Evolutionary conservation across 1,140 invertebrate species (phyloP), one percentile per base, ranked within the genome.

Genomic region (Xylocopa sonorina): DNA sequence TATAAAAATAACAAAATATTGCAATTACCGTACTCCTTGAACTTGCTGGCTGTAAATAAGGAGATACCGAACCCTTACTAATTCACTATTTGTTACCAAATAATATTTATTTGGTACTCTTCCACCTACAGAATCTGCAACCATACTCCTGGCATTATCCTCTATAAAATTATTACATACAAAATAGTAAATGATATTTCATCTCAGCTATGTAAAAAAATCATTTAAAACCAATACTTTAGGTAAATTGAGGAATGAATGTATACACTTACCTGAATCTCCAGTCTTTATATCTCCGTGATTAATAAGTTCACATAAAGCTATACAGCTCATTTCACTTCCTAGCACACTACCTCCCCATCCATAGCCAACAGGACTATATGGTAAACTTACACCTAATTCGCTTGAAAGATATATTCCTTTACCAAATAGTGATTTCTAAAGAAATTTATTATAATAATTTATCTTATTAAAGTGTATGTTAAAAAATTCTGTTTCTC

Each of bases 351-450:
- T 97, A 38, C 95, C 94, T 12, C 95, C 95, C 96, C 97, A 97
- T 14, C 95, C 95, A 80, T 95, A 94, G 0, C 96, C 95, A 60
- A 94, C 93, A 21, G 95, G 96, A 89, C 96, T 96, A 85, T 95
- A 96, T 14, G 94, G 93, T 64, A 97, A 89, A 88, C 95, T 95
- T 29, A 96, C 93, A 80, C 94, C 94, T 88, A 97, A 91, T 91
- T 97, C 96, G 86, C 94, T 94, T 3, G 96, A 96, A 57, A 97
- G 90, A 89, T 97, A 97, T 78, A 96, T 95, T 51, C 96, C 96
- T 90, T 95, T 95, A 14, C 96, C 96, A 94, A 95, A 96, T 41
- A 96, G 85, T 16, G 94, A 94, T 69, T 94, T 95, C 96, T 96
- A 73, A 55, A 78, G n/a, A 77, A 7, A 38, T 2, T n/a, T 0